Percentiles rank a stretch among this genome's conserved stretches.
phyloP scores from a whole-genome alignment of 2,797 vertebrate species.

The Pyrocephalus nanus region DNA sequence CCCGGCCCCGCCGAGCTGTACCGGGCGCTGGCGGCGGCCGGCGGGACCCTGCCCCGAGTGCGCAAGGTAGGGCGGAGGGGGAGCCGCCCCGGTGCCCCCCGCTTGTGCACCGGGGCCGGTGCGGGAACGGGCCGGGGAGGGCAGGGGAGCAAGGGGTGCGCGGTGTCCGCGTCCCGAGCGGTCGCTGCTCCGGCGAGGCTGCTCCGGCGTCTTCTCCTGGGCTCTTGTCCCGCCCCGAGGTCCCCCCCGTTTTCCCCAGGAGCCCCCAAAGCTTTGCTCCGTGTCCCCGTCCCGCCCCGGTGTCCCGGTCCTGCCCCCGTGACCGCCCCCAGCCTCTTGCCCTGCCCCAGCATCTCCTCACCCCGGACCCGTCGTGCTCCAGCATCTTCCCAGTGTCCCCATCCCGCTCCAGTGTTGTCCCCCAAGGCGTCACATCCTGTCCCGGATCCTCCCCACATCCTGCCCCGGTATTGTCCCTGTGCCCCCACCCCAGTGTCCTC shows the following conservation, averaged over 20 bases:
- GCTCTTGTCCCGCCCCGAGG: background rate
- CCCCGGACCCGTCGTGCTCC: background rate
- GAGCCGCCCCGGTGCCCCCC: background rate
- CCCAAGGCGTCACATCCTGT: background rate
- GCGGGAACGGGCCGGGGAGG: background rate
- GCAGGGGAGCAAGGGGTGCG: background rate
- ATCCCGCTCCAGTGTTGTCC: background rate
- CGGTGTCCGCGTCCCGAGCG: background rate
- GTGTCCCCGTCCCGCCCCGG: background rate
- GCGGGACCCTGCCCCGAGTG: constrained; percentile 89
- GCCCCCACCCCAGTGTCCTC: background rate
- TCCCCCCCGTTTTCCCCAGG: background rate
- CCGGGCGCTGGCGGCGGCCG: constrained; percentile 88
- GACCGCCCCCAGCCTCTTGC: background rate
- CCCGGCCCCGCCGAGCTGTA: constrained; percentile 82
- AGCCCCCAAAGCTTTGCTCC: background rate
- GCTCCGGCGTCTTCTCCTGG: background rate
- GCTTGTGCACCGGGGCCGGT: background rate
- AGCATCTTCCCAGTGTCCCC: background rate
- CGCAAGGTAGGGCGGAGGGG: constrained; percentile 78
- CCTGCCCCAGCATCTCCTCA: background rate
- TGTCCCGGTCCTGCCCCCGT: background rate
- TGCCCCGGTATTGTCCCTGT: background rate
- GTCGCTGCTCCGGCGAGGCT: background rate
- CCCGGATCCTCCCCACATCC: background rate